Evolutionary conservation across 2,113 vertebrate genomes (phyloP).

Genomic region (Oncorhynchus clarkii): DNA sequence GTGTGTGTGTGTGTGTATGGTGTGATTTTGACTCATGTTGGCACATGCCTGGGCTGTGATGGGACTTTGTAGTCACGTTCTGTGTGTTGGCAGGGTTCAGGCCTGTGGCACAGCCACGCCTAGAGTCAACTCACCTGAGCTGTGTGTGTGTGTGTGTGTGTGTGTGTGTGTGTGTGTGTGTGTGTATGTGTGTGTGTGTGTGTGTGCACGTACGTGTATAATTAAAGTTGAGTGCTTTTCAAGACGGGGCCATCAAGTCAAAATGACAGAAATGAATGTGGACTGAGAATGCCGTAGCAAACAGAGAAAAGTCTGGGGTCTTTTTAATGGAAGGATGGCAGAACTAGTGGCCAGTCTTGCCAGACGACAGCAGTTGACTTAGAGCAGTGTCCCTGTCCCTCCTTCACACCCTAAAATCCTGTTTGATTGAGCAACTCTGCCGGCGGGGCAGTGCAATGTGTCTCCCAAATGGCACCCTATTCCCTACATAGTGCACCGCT

Average conservation of each 20-base stretch:
- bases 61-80: no score
- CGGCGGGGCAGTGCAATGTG: slow-evolving; percentile 66
- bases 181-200: slow-evolving; percentile 10
- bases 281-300: slow-evolving; percentile 48
- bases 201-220: neutral
- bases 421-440: slow-evolving; percentile 61
- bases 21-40: no score
- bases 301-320: slow-evolving; percentile 40
- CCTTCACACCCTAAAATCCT: slow-evolving; percentile 58
- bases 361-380: slow-evolving; percentile 48
- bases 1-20: no score
- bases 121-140: no score
- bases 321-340: slow-evolving; percentile 57
- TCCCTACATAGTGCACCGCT: no score
- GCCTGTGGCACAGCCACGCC: no score
- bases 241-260: slow-evolving; percentile 16
- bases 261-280: slow-evolving; percentile 61
- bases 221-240: neutral
- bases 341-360: slow-evolving; percentile 50
- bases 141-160: slow-evolving; percentile 1
- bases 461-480: no score
- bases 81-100: no score
- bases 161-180: slow-evolving; percentile 13
- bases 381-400: slow-evolving; percentile 27
- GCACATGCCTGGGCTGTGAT: no score